Base-by-base conservation (phyloP, 2,113 vertebrate genomes). In the Pteruthius melanotis region DNA sequence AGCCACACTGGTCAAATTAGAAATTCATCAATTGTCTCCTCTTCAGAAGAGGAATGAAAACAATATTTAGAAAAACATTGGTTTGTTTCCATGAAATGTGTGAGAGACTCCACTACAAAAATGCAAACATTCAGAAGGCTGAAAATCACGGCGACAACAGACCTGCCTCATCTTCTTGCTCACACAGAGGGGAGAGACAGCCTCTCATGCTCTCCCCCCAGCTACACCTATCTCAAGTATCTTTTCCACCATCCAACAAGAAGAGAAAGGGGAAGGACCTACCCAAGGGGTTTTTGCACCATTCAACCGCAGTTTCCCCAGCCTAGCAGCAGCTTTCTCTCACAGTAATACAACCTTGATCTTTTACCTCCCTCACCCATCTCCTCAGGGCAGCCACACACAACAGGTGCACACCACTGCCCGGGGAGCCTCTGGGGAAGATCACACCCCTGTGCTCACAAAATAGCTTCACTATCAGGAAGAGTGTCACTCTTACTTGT, bases 231-330 rank as follows among this genome's bases (percentile, higher is more conserved):
- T 6, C 37, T 28, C 45, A 60, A 86, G 31, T 5, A 15, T 1
- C 3, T 14, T 52, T 65, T 63, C 76, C 7, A 30, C 31, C 79
- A 31, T 3, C 15, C 10, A 1, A 9, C 17, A 42, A 0, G 0
- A 52, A 52, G 21, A 59, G 28, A 59, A 76, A 64, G 13, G 33
- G 16, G 39, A 74, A 69, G 23, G 13, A 17, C 23, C 18, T 44
- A 3, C 9, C n/a, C 2, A 6, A 64, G 31, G 9, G 24, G 3
- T 18, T 85, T 64, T 60, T 69, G 21, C 44, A 13, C n/a, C 26
- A 33, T 27, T 57, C 47, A 42, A 9, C 7, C 22, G 22, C 31
- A 26, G 30, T 8, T 69, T 57, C 15, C 18, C 23, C 50, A 93
- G 23, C 8, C 22, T 1, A 2, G 63, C 35, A 71, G 42, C 64